Conservation (phyloP, 1,140 invertebrate species). For the Drosophila persimilis region DNA sequence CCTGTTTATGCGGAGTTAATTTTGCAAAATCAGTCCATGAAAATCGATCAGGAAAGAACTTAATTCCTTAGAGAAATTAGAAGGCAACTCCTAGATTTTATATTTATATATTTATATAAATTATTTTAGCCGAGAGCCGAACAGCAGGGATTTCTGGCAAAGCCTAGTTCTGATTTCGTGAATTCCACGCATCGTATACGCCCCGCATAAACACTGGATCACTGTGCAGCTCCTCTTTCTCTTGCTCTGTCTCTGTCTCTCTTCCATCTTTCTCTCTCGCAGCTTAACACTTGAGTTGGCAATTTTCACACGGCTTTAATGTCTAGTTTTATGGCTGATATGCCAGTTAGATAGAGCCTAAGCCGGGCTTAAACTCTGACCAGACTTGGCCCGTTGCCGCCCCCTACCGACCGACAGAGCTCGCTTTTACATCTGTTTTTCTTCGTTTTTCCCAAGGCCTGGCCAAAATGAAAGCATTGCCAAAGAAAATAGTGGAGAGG, state of each 20-base stretch:
- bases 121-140: no score
- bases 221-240: conserved; percentile 1
- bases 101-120: no score
- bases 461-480: conserved; percentile 59
- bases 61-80: no score
- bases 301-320: conserved; percentile 73
- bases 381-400: conserved; percentile 11
- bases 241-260: background rate
- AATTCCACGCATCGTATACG: no score
- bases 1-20: no score
- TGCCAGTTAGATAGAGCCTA: conserved; percentile 58
- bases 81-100: no score
- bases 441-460: background rate
- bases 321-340: conserved; percentile 56
- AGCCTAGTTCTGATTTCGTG: no score
- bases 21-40: no score
- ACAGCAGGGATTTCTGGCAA: no score
- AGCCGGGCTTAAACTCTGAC: conserved; percentile 32
- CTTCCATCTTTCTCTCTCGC: background rate
- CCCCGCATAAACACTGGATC: no score
- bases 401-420: background rate
- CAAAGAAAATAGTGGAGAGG: conserved; percentile 33
- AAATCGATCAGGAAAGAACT: no score
- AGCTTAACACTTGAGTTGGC: conserved; percentile 36
- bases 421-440: conserved; percentile 7